These are phyloP conservation scores for Eulithis prunata DNA, from an alignment of 2,888 invertebrate genomes.

Conservation along the genomic window DNA sequence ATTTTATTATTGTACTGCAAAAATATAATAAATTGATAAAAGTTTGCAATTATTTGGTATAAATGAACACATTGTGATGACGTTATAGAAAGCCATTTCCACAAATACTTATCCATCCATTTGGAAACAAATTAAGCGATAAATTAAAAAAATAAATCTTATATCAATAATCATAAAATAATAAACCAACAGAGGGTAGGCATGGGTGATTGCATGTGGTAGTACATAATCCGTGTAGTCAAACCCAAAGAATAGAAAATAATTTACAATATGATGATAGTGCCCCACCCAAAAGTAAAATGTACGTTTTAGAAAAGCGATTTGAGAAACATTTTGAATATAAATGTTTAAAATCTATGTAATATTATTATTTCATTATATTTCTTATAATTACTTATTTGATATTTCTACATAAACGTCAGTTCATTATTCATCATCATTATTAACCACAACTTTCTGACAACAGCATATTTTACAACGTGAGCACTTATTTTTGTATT, in stretches of 20 bases:
- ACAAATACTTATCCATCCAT: conserved; percentile 33
- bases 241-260: too few species aligned
- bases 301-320: background rate
- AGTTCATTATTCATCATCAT: conserved; percentile 46
- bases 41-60: conserved; percentile 71
- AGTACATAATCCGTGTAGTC: background rate
- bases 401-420: conserved; percentile 37
- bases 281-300: background rate
- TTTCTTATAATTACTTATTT: conserved; percentile 6
- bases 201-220: background rate
- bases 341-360: background rate
- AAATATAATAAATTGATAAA: conserved; percentile 56
- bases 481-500: conserved; percentile 75
- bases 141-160: background rate
- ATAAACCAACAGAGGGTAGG: background rate
- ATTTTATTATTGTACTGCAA: conserved; percentile 53
- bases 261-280: too few species aligned
- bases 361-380: background rate
- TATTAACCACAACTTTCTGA: conserved; percentile 53
- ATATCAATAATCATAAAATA: background rate
- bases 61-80: conserved; percentile 80
- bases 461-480: conserved; percentile 67
- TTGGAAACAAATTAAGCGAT: background rate
- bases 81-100: conserved; percentile 36
- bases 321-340: background rate